Evolutionary conservation across 1,140 invertebrate genomes (phyloP), one percentile per base, ranked within the genome.

Genomic region (Drosophila ercepeae): DNA sequence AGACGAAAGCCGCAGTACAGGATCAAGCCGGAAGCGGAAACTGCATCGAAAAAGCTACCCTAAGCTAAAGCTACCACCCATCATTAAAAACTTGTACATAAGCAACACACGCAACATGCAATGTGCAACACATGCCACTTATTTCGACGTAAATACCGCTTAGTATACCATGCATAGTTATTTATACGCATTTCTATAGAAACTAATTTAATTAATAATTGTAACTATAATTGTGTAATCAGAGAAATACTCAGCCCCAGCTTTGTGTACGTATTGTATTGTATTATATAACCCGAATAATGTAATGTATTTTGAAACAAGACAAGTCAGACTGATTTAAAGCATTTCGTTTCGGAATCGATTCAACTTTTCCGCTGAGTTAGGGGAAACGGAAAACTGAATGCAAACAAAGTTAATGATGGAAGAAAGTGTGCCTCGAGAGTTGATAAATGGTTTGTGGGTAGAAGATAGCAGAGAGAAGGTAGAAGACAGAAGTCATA

Each of bases 311-410:
- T 79, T 14, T 76, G 32, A 18, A 78, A 82, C 63, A 82, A 21
- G 4, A 77, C n/a, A 65, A 75, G 72, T 89, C 82, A 82, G 82
- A 86, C 82, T 88, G 81, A 84, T 84, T 84, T 84, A 75, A 84
- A 64, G 81, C 81, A 86, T 84, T 81, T 75, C 29, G 73, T 53
- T 64, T 45, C 72, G 59, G 18, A 27, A 39, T 44, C 49, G 39
- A 42, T 19, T 42, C 8, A 14, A 36, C 14, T 25, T 14, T 34
- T 14, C 16, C 49, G 16, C 50, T 39, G 53, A 76, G 55, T 63
- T 76, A 55, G 50, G 29, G 51, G 32, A 71, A 69, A 61, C 69
- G 29, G 51, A 42, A 71, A 69, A 61, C 69, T 50, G 50, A 21
- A 48, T 32, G 41, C 42, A 42, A 73, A 54, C 27, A 52, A 48